Percentiles rank a stretch among this genome's conserved stretches.
These are phyloP conservation scores for Uria lomvia DNA, from an alignment of 2,113 vertebrate genomes.

Conservation along the genomic window DNA sequence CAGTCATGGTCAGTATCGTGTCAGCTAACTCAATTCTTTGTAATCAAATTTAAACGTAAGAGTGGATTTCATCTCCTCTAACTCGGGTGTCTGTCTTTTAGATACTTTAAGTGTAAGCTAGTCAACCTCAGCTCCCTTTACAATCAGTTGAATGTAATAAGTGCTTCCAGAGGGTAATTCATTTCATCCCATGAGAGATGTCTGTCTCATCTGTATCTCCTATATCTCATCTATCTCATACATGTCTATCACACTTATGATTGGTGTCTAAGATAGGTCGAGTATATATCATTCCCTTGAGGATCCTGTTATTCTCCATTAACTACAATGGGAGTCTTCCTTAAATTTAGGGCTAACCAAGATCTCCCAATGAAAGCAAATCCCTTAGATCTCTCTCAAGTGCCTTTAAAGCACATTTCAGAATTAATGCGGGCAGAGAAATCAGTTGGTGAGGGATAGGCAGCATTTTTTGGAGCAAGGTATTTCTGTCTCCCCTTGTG, in stretches of 20 bases:
- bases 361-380: background rate
- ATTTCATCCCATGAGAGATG: conserved; percentile 24
- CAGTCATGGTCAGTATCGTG: conserved; percentile 46
- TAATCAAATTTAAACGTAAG: conserved; percentile 43
- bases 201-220: conserved; percentile 18
- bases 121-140: conserved; percentile 1
- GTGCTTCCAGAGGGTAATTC: conserved; percentile 47
- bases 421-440: background rate
- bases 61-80: conserved; percentile 20
- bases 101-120: background rate
- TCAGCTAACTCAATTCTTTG: conserved; percentile 51
- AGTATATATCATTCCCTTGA: background rate
- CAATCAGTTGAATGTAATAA: conserved; percentile 37
- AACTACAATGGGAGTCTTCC: background rate
- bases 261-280: conserved; percentile 37
- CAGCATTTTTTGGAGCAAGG: background rate
- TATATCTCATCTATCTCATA: background rate
- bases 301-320: background rate
- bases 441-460: background rate
- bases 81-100: conserved; percentile 7
- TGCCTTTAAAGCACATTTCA: background rate
- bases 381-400: background rate
- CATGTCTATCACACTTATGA: conserved; percentile 27
- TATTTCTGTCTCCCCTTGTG: background rate
- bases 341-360: background rate